phyloP scores from a whole-genome alignment of 2,113 vertebrate genomes.

The Scortum barcoo region DNA sequence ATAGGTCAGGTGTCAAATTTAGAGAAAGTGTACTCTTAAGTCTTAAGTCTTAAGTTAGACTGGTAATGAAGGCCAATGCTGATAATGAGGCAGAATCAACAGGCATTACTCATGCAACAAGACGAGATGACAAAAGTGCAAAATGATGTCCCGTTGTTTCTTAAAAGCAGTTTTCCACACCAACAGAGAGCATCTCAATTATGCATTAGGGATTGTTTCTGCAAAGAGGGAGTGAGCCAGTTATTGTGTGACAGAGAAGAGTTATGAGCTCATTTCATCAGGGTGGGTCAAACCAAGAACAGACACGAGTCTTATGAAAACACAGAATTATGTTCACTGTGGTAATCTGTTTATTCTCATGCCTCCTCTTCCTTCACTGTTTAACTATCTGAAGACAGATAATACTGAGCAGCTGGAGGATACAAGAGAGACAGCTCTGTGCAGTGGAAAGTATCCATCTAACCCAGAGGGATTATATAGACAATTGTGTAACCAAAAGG shows the following conservation, averaged over 20 bases:
- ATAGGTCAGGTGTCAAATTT: background rate
- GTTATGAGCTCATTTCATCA: background rate
- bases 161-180: background rate
- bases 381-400: conserved; percentile 43
- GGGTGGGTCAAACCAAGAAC: conserved; percentile 37
- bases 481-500: conserved; percentile 47
- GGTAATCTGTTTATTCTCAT: conserved; percentile 40
- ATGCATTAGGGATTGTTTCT: background rate
- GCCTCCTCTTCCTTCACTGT: conserved; percentile 25
- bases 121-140: conserved; percentile 11
- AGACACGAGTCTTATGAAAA: conserved; percentile 37
- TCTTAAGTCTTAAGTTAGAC: background rate
- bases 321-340: conserved; percentile 30
- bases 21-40: background rate
- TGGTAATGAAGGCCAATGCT: background rate
- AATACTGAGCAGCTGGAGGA: conserved; percentile 43
- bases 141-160: background rate
- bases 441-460: conserved; percentile 11
- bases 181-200: background rate
- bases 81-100: background rate
- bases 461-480: background rate
- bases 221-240: background rate
- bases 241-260: background rate
- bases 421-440: background rate
- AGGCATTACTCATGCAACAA: background rate